Evolutionary conservation across 1,140 invertebrate genomes (phyloP), one percentile per base, ranked within the genome.

Genomic region (Drosophila navojoa): DNA sequence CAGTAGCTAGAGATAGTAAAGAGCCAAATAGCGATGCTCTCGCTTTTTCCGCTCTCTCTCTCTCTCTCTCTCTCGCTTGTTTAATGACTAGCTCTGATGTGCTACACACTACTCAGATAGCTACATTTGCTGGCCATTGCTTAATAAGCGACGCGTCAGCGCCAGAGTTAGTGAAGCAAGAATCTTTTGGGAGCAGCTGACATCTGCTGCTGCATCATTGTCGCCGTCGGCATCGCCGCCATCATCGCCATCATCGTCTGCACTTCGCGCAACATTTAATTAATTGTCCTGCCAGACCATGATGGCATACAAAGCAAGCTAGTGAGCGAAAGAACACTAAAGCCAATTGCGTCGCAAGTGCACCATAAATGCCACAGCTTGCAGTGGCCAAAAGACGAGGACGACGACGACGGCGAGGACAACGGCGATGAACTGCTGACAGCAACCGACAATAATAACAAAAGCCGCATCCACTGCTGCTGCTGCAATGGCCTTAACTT

Each of bases 401-500:
- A 19, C 42, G 25, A 52, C n/a, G 22, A 32, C 9, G 16, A 27
- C 50, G 25, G 40, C 9, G 35, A 47, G n/a, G 16, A 16, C 50
- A 49, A 62, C 67, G 27, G 13, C 50, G 59, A 62, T 57, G 45
- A 64, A 58, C 60, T 64, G 69, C 32, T 58, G 61, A 64, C 42
- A 59, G 38, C 32, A 59, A 32, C 52, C 58, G 76, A 70, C 80
- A 82, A 61, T 77, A 79, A 63, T 59, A 77, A 59, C 79, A 77
- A 80, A 74, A 70, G 64, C 64, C 70, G 22, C 69, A 76, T 64
- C 16, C 22, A 52, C 42, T 54, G 42, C 55, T 54, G 42, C 55
- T 61, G 57, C 59, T 64, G 81, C 77, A 67, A 71, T 71, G 66
- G 71, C 74, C 73, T 69, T 76, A 66, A 71, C 74, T 78, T 86